A percentile compares a stretch with the other conserved stretches of the same genome.
phyloP scores from a whole-genome alignment of 92 coral and sea anemone genomes.

The Zoanthus gigantus region DNA sequence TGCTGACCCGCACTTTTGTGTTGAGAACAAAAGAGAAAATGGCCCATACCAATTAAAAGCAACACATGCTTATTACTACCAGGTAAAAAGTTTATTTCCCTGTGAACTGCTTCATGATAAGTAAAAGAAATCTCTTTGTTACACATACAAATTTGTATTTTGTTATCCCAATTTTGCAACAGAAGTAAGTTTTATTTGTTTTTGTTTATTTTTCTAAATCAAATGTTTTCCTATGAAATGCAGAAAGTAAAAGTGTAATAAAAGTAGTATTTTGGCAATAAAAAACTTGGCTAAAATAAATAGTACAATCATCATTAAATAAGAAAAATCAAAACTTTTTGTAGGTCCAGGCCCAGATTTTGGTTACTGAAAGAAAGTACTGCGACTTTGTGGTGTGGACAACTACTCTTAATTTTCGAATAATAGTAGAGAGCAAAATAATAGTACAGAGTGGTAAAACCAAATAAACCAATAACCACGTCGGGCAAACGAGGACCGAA shows the following conservation, averaged over 20 bases:
- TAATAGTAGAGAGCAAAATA: no score
- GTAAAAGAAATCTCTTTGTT: not conserved
- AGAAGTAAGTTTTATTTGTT: not conserved
- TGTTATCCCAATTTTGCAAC: not conserved
- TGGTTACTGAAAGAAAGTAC: no score
- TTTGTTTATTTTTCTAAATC: not conserved
- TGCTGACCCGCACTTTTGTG: not conserved
- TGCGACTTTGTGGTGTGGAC: no score
- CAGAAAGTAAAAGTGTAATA: no score
- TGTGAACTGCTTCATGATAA: not conserved
- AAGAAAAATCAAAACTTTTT: no score
- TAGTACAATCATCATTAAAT: no score
- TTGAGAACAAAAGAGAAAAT: not conserved
- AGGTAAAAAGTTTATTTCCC: not conserved
- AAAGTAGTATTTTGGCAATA: no score
- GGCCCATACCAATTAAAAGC: not conserved
- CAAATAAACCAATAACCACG: not conserved
- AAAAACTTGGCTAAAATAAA: no score
- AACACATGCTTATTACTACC: not conserved
- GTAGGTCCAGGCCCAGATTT: no score
- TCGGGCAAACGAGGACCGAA: conserved; percentile 47
- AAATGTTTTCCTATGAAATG: not conserved
- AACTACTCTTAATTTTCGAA: no score
- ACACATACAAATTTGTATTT: not conserved
- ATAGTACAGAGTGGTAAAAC: no score